Conservation (phyloP, 2,888 invertebrate genomes). For the Andrena praecox region DNA sequence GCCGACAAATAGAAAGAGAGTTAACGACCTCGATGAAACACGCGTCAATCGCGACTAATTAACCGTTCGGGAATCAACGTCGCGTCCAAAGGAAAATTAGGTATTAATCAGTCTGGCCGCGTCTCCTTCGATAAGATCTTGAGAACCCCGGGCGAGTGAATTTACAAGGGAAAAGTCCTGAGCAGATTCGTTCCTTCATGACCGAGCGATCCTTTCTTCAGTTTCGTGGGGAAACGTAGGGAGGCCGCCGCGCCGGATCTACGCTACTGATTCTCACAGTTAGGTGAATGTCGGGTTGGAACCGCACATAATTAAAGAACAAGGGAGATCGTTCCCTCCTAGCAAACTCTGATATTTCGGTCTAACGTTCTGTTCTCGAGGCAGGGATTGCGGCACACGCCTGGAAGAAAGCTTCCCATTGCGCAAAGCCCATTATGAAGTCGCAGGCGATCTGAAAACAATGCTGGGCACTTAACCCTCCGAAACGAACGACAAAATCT, state of each 20-base stretch:
- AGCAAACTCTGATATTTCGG: conserved; percentile 54
- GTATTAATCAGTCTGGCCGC: background rate
- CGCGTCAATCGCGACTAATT: conserved; percentile 9
- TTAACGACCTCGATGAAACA: background rate
- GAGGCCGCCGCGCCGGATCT: conserved; percentile 65
- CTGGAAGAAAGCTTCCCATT: conserved; percentile 51
- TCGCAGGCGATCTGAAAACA: conserved; percentile 43
- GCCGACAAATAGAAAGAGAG: background rate
- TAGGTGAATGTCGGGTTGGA: conserved; percentile 67
- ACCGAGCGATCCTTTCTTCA: conserved; percentile 64
- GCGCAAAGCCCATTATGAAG: conserved; percentile 43
- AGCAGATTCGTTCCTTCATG: conserved; percentile 53
- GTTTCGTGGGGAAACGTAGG: conserved; percentile 52
- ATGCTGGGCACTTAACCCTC: conserved; percentile 24
- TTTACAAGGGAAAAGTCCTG: conserved; percentile 36
- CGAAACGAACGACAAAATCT: conserved; percentile 17
- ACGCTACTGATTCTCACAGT: conserved; percentile 74
- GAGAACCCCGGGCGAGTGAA: background rate
- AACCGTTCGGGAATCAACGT: background rate
- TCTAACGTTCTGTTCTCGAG: conserved; percentile 51
- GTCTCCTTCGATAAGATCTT: conserved; percentile 10
- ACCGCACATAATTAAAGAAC: conserved; percentile 72
- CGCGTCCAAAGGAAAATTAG: background rate
- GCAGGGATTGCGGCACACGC: conserved; percentile 24
- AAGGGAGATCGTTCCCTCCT: conserved; percentile 60